Evolutionary conservation across 1,140 invertebrate species (phyloP), one percentile per base, ranked within the genome.

Genomic region (Papilio polytes): DNA sequence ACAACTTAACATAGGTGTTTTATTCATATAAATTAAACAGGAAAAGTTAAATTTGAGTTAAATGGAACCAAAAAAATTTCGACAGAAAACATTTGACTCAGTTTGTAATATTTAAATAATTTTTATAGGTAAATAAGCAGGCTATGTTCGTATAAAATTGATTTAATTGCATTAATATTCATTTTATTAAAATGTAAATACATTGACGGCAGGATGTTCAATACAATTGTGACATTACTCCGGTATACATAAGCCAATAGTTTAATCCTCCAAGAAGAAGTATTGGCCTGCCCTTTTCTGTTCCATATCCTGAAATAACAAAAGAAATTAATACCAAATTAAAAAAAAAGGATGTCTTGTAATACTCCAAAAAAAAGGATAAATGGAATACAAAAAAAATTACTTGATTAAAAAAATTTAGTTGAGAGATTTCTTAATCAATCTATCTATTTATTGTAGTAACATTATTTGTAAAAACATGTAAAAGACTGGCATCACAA

Each of bases 281-380:
- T 98, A 99, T 95, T 99, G 99, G 72, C 99, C 99, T 59, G 98
- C 97, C 85, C 97, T 96, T 95, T 99, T 99, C 95, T 99, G 99
- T 92, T 99, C 99, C 86, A 97, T 96, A 94, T 99, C 99, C 97
- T 98, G 93, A 78, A 95, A 94, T 13, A 36, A 82, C 91, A 92
- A 92, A 94, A 86, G 80, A 86, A 81, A 81, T 80, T 76, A 85
- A 74, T 82, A 79, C 79, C 66, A 56, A 59, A 76, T 77, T 36
- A 53, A 80, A 48, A 74, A 15, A 44, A 63, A 41, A 26, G 26
- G 2, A 41, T 41, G 36, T 41, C 36, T 8, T 8, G 6, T 41
- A 8, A 3, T 36, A 36, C 4, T 36, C 26, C 26, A 36, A 36
- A 36, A 36, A 36, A 36, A 36, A 36, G 31, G 31, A 36, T 36